Evolutionary conservation across 2,888 invertebrate genomes (phyloP), one percentile per base, ranked within the genome.

Genomic region (Iselma pallidipennis): DNA sequence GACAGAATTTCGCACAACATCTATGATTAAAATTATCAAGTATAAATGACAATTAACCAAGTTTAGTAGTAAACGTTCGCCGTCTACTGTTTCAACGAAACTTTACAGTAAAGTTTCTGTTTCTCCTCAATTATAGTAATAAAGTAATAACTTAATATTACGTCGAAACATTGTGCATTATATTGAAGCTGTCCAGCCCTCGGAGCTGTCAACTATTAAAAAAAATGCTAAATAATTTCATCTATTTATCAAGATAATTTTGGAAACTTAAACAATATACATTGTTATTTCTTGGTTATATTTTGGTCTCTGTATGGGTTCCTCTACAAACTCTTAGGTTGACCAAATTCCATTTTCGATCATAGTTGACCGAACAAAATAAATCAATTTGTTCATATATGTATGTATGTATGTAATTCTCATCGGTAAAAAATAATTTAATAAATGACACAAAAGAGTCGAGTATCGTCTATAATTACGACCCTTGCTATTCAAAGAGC

Each of bases 391-490:
- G 12, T 28, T 28, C 48, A 9, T 9, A 37, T 55, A n/a, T n/a
- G n/a, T n/a, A n/a, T n/a, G n/a, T n/a, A n/a, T n/a, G n/a, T n/a
- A n/a, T n/a, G n/a, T n/a, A 42, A 28, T 26, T 42, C 33, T 49
- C 49, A 59, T 59, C 54, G 29, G 29, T 49, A 16, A 59, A 37
- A 55, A 49, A 55, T 31, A 55, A 55, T 29, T 29, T 29, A 49
- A 48, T 49, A 25, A 57, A 57, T 52, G n/a, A 37, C 57, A 50
- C 57, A 57, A 45, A 57, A 51, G 51, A 29, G 25, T 57, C 37
- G 42, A 57, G 52, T 57, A 57, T 51, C 52, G 42, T 50, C 59
- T 59, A 55, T 55, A 55, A 59, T 55, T 59, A 55, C 59, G 55
- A 42, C 16, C 31, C 42, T 50, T 59, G 59, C 55, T 55, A 59